Base-by-base conservation (phyloP, 2,888 invertebrate species). In the Brachylomia viminalis region DNA sequence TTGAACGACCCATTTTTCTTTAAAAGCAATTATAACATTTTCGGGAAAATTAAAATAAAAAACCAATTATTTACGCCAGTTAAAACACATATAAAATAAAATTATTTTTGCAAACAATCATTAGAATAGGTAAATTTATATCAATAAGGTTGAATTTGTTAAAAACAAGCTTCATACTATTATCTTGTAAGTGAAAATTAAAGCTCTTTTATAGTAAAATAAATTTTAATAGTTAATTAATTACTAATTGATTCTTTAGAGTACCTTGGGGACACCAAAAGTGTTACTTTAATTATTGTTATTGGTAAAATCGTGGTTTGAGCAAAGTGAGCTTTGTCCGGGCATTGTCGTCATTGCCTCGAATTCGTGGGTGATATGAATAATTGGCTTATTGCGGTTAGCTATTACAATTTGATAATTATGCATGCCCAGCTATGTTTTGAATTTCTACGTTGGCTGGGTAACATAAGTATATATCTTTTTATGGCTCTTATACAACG, bases 111-210 rank as follows among this genome's bases (percentile, higher is more conserved):
- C 52, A 38, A 82, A 42, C 42, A 17, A 77, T 81, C 52, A 81
- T 71, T 83, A 83, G 83, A 20, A 38, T 83, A 85, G 45, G 27
- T 59, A 61, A 74, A 82, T 38, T 38, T 65, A 82, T 84, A 85
- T 85, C 83, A 73, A 33, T 82, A 74, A 77, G 52, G 13, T 85
- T 82, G 82, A 83, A 83, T 73, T 83, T 83, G 85, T 83, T 85
- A 49, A 52, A 83, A 83, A 85, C 82, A 83, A 85, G 59, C 73
- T 61, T 82, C 30, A 64, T 74, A 83, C 83, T 85, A 85, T 85
- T 83, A 83, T 54, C 38, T 66, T 58, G 4, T 83, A 85, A 83
- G 85, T 58, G 33, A 68, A 82, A 85, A 68, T 66, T 66, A 72
- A 71, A 77, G 10, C 52, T 71, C 59, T n/a, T n/a, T n/a, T 70